Evolutionary conservation across 2,113 vertebrate genomes (phyloP).

Genomic region (Sinocyclocheilus anshuiensis): DNA sequence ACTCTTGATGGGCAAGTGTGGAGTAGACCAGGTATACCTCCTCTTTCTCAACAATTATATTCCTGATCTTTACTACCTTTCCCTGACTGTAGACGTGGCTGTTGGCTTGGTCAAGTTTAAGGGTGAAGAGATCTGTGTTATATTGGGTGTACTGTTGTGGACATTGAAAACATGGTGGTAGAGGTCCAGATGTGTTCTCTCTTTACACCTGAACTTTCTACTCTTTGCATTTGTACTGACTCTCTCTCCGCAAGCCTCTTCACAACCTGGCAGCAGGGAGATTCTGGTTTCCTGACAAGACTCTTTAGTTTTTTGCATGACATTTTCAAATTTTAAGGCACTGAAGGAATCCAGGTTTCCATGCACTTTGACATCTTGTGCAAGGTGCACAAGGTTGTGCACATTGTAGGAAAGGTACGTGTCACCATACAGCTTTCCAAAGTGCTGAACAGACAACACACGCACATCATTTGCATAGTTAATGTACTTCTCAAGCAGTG

Average conservation of each 20-base stretch:
- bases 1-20: not conserved
- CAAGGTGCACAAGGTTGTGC: slow-evolving; percentile 47
- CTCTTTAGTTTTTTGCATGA: slow-evolving; percentile 30
- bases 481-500: not conserved
- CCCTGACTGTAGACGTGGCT: not conserved
- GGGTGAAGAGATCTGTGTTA: not conserved
- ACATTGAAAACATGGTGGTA: not conserved
- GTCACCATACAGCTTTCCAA: slow-evolving; percentile 33
- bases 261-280: slow-evolving; percentile 40
- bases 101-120: not conserved
- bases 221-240: not conserved
- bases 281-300: slow-evolving; percentile 26
- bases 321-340: slow-evolving; percentile 41
- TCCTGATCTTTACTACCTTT: not conserved
- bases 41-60: not conserved
- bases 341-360: slow-evolving; percentile 37
- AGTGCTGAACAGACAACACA: slow-evolving; percentile 36
- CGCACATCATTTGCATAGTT: slow-evolving; percentile 6
- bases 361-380: slow-evolving; percentile 40
- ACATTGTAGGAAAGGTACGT: slow-evolving; percentile 34
- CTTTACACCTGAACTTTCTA: not conserved
- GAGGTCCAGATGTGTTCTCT: not conserved
- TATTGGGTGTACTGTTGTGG: not conserved
- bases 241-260: slow-evolving; percentile 19
- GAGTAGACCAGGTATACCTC: not conserved